Evolutionary conservation across 1,140 invertebrate genomes (phyloP).

Genomic region (Trypoxylus dichotomus): DNA sequence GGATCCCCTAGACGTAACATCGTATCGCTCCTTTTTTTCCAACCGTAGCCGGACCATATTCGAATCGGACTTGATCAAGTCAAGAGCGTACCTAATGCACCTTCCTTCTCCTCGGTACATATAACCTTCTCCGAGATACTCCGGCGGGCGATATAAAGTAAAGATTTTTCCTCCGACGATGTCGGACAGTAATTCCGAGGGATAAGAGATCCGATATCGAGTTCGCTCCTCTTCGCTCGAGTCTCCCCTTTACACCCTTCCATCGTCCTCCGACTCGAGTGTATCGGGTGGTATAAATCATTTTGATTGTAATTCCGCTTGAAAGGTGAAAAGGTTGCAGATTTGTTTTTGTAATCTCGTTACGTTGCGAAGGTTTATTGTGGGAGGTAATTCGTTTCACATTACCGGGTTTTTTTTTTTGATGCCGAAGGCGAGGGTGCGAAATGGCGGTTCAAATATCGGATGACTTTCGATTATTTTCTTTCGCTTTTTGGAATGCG

Average conservation of each 20-base stretch:
- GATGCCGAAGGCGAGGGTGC: too few relatives aligned
- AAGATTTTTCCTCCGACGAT: neutral
- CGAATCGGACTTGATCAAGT: neutral
- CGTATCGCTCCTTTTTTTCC: too few relatives aligned
- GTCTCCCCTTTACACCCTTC: too few relatives aligned
- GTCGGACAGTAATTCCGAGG: slow-evolving; percentile 1
- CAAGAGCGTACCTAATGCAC: neutral
- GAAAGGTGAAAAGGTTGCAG: slow-evolving; percentile 28
- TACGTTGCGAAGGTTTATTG: neutral
- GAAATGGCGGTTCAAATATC: too few relatives aligned
- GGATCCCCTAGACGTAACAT: too few relatives aligned
- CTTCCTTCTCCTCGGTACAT: too few relatives aligned
- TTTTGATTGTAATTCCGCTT: slow-evolving; percentile 26
- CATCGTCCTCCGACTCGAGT: neutral
- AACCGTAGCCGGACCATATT: too few relatives aligned
- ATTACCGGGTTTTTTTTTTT: too few relatives aligned
- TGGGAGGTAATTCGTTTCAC: too few relatives aligned
- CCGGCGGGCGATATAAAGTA: neutral
- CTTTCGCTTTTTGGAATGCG: too few relatives aligned
- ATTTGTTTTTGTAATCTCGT: slow-evolving; percentile 36
- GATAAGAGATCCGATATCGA: neutral
- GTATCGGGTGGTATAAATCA: slow-evolving; percentile 28
- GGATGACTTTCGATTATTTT: too few relatives aligned
- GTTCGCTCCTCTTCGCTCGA: neutral
- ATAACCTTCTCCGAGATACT: neutral